Evolutionary conservation across 2,888 invertebrate genomes (phyloP).

Genomic region (Amiota communis): DNA sequence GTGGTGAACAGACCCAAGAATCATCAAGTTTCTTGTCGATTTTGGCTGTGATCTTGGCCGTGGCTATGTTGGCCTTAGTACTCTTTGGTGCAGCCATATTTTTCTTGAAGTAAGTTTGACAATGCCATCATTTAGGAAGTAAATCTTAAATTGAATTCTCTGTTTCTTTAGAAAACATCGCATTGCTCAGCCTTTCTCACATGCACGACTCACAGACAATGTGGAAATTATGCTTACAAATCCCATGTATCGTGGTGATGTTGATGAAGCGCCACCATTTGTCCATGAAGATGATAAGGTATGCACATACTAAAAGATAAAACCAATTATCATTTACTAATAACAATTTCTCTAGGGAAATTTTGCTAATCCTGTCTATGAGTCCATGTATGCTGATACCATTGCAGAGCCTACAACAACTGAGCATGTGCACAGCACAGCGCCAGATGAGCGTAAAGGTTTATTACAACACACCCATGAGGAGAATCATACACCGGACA

Average conservation of each 20-base stretch:
- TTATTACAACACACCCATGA: slow-evolving; percentile 75
- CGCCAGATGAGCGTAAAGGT: slow-evolving; percentile 76
- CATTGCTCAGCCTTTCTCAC: slow-evolving; percentile 80
- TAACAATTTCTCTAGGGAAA: slow-evolving; percentile 75
- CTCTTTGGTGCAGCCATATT: slow-evolving; percentile 70
- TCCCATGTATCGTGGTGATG: slow-evolving; percentile 87
- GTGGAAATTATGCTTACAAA: slow-evolving; percentile 84
- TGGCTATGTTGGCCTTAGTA: slow-evolving; percentile 63
- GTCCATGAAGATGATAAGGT: slow-evolving; percentile 79
- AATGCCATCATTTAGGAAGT: background rate
- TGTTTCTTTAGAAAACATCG: slow-evolving; percentile 73
- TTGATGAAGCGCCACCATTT: slow-evolving; percentile 78
- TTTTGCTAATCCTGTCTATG: slow-evolving; percentile 91
- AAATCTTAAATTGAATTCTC: background rate
- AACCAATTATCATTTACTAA: slow-evolving; percentile 29
- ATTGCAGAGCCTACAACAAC: slow-evolving; percentile 64
- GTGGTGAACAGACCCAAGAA: slow-evolving; percentile 55
- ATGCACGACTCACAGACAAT: slow-evolving; percentile 86
- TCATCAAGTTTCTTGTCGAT: slow-evolving; percentile 66
- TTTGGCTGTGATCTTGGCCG: slow-evolving; percentile 63
- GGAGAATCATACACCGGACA: slow-evolving; percentile 73
- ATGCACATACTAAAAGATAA: slow-evolving; percentile 32
- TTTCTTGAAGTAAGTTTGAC: slow-evolving; percentile 72
- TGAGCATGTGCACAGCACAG: slow-evolving; percentile 67
- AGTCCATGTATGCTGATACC: slow-evolving; percentile 81